phyloP scores from a whole-genome alignment of 2,797 vertebrate genomes.

The Syndactyla subalaris region DNA sequence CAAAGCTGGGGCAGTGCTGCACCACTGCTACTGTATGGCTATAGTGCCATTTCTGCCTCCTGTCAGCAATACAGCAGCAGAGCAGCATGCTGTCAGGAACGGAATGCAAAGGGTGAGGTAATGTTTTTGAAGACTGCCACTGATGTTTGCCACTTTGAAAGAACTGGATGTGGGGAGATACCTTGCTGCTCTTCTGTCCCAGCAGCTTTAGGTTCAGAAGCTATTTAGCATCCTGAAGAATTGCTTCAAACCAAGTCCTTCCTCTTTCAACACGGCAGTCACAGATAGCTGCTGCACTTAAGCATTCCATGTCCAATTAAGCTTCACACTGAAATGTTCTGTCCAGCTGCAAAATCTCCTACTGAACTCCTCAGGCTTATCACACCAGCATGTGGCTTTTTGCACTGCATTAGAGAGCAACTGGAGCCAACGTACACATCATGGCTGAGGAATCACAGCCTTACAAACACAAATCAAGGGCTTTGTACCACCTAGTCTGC shows the following conservation, averaged over 20 bases:
- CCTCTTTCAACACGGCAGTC: neutral
- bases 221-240: neutral
- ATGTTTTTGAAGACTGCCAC: rapidly evolving
- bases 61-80: neutral
- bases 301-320: neutral
- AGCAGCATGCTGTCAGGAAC: neutral
- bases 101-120: neutral
- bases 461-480: neutral
- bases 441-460: neutral
- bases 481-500: neutral
- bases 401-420: neutral
- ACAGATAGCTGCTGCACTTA: neutral
- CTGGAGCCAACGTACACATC: neutral
- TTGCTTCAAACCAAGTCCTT: neutral
- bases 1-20: neutral
- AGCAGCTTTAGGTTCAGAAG: neutral
- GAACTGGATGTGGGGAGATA: neutral
- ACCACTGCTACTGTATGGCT: neutral
- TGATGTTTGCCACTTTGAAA: neutral
- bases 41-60: neutral
- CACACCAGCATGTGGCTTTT: neutral
- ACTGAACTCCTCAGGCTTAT: neutral
- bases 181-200: neutral
- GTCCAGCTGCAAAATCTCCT: neutral
- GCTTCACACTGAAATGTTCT: neutral